phyloP scores from a whole-genome alignment of 1,140 invertebrate genomes.

The Pemphigus obesinymphae region DNA sequence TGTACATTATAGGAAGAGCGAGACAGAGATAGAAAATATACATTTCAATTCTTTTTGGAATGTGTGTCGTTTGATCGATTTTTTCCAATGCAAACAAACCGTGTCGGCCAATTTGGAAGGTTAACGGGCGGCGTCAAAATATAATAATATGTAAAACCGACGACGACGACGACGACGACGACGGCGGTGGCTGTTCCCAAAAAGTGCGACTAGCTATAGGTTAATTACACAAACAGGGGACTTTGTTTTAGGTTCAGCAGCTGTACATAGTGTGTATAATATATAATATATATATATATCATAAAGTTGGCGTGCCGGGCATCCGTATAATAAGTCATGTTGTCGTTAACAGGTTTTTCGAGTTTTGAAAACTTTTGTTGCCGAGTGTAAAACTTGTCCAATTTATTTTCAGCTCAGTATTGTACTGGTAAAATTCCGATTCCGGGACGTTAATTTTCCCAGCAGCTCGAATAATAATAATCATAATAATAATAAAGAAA shows the following conservation, averaged over 20 bases:
- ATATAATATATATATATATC: constrained; percentile 11
- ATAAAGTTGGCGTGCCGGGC: constrained; percentile 25
- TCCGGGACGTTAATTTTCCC: constrained; percentile 29
- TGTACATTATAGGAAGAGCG: no score
- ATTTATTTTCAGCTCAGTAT: constrained; percentile 29
- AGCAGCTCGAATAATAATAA: constrained; percentile 2
- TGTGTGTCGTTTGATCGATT: background rate
- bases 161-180: no score
- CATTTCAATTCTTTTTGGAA: no score
- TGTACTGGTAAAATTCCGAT: constrained; percentile 9
- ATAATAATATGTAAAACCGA: background rate
- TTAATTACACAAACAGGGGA: constrained; percentile 28
- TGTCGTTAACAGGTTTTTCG: constrained; percentile 42
- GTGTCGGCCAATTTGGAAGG: background rate
- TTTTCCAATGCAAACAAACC: background rate
- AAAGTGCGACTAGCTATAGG: background rate
- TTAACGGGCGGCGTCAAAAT: background rate
- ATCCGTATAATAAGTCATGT: constrained; percentile 40
- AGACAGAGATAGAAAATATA: no score
- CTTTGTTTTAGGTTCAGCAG: background rate
- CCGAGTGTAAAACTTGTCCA: constrained; percentile 32
- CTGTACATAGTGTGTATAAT: background rate
- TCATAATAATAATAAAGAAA: no score
- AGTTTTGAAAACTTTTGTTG: constrained; percentile 38
- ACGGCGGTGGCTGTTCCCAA: no score